phyloP scores from a whole-genome alignment of 2,113 vertebrate genomes.

The Castor canadensis region DNA sequence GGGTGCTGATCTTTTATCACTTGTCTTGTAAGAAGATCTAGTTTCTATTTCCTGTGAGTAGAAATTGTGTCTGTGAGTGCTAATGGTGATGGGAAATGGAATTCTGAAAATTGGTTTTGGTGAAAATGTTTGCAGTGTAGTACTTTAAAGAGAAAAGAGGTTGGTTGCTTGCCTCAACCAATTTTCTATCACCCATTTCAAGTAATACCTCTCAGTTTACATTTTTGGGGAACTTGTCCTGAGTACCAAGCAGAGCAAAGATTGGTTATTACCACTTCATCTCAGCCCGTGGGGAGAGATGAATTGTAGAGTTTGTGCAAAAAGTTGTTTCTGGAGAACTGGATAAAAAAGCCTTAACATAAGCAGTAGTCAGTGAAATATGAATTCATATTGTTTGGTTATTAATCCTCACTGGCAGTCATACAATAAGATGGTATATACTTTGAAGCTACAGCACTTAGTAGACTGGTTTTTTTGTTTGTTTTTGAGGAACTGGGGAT shows the following conservation, averaged over 20 bases:
- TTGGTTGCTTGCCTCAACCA: background rate
- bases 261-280: background rate
- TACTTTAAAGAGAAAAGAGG: background rate
- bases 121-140: conserved; percentile 29
- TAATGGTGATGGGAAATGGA: background rate
- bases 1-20: background rate
- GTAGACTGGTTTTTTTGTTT: no score
- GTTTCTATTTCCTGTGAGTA: conserved; percentile 20
- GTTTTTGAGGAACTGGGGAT: no score
- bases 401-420: background rate
- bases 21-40: background rate
- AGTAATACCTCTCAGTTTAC: background rate
- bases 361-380: background rate
- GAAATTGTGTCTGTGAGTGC: background rate
- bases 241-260: background rate
- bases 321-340: background rate
- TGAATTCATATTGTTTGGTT: conserved; percentile 8
- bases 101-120: background rate
- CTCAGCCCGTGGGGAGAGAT: background rate
- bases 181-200: background rate
- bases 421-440: background rate
- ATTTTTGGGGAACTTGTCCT: background rate
- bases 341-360: background rate
- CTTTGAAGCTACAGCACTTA: background rate
- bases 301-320: background rate